Percentiles rank a stretch among this genome's conserved stretches.
These are phyloP conservation scores for Sebastes itinus DNA, from an alignment of 2,797 vertebrate genomes.

Conservation along the genomic window DNA sequence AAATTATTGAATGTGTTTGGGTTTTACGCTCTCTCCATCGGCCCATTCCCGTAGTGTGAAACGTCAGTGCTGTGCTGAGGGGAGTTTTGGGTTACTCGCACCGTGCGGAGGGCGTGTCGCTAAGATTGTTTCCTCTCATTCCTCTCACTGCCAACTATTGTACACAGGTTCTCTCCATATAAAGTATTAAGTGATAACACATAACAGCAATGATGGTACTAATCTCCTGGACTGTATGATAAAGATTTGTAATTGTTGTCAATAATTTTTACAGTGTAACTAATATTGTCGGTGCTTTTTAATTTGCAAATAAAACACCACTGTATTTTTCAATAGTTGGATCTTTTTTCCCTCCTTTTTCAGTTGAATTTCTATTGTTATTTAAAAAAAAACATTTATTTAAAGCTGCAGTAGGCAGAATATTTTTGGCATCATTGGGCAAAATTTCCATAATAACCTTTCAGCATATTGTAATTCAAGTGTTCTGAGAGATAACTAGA, in stretches of 20 bases:
- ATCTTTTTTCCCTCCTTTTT: not conserved
- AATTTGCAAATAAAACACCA: slow-evolving; percentile 91
- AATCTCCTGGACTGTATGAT: slow-evolving; percentile 89
- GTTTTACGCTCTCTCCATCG: slow-evolving; percentile 61
- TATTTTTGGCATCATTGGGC: too few relatives aligned
- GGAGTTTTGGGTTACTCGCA: slow-evolving; percentile 50
- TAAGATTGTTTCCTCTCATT: slow-evolving; percentile 67
- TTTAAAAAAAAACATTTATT: too few relatives aligned
- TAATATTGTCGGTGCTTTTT: slow-evolving; percentile 90
- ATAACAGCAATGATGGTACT: slow-evolving; percentile 86
- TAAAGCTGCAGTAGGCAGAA: too few relatives aligned
- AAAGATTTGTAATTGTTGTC: slow-evolving; percentile 89
- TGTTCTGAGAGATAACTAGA: too few relatives aligned
- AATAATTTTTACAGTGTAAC: slow-evolving; percentile 91
- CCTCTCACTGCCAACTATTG: slow-evolving; percentile 85
- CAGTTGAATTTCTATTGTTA: not conserved
- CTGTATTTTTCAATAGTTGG: slow-evolving; percentile 85
- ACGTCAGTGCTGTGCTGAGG: slow-evolving; percentile 70
- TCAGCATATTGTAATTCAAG: too few relatives aligned
- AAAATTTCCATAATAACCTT: too few relatives aligned
- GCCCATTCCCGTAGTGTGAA: slow-evolving; percentile 73
- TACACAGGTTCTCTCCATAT: slow-evolving; percentile 81
- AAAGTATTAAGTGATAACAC: slow-evolving; percentile 83
- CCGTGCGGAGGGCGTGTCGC: slow-evolving; percentile 47
- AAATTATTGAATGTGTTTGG: slow-evolving; percentile 81